phyloP scores from a whole-genome alignment of 2,113 vertebrate species.

The Zosterops pallidus region DNA sequence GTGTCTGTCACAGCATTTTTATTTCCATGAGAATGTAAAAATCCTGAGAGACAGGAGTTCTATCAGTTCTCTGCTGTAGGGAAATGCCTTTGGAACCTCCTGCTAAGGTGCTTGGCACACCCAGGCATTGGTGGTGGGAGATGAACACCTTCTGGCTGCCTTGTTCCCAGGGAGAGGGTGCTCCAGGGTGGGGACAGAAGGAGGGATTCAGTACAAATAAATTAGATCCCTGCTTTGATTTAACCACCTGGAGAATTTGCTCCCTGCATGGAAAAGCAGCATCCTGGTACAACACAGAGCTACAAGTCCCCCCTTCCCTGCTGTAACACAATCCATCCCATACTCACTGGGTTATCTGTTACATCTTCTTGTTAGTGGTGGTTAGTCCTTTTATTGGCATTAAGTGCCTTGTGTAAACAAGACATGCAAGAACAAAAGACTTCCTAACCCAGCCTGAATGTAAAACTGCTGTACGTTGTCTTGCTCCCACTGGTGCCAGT shows the following conservation, averaged over 20 bases:
- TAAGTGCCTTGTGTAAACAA: background rate
- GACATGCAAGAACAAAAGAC: background rate
- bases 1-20: background rate
- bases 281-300: background rate
- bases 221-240: background rate
- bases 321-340: background rate
- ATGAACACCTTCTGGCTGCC: background rate
- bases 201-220: background rate
- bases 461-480: background rate
- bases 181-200: background rate
- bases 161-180: background rate
- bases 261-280: background rate
- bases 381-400: background rate
- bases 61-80: background rate
- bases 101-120: background rate
- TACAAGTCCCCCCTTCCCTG: background rate
- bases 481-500: background rate
- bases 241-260: background rate
- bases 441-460: background rate
- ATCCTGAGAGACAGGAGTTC: background rate
- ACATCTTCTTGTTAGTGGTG: background rate
- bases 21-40: background rate
- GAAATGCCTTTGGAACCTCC: background rate
- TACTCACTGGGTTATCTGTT: background rate
- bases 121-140: background rate